These are phyloP conservation scores for Iphiclides podalirius DNA, from an alignment of 2,888 invertebrate genomes.

Conservation along the genomic window DNA sequence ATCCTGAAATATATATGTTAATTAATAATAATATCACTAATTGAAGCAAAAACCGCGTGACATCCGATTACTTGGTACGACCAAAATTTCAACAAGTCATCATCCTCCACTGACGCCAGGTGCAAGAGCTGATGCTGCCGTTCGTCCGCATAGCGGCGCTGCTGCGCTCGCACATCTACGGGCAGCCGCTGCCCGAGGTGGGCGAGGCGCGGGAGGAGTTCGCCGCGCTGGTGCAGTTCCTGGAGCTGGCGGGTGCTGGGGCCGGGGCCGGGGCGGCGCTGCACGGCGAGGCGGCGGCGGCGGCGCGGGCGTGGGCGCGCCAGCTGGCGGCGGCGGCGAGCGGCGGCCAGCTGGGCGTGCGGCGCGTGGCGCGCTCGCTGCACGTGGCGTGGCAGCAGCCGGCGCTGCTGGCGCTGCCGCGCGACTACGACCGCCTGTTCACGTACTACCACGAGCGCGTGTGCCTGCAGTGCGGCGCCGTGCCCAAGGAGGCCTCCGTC, in stretches of 20 bases:
- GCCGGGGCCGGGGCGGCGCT: conserved; percentile 32
- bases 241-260: conserved; percentile 79
- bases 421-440: conserved; percentile 91
- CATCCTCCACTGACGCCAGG: too few species aligned
- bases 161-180: conserved; percentile 90
- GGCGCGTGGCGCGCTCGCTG: conserved; percentile 85
- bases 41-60: too few species aligned
- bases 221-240: conserved; percentile 86
- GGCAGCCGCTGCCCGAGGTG: conserved; percentile 86
- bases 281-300: conserved; percentile 27
- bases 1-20: too few species aligned
- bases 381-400: conserved; percentile 91
- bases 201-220: conserved; percentile 85
- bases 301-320: conserved; percentile 51
- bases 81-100: too few species aligned
- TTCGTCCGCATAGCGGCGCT: conserved; percentile 91
- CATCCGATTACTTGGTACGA: too few species aligned
- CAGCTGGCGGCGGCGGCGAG: conserved; percentile 52
- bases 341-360: conserved; percentile 63
- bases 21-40: too few species aligned
- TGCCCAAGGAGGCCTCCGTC: conserved; percentile 92
- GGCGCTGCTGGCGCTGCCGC: conserved; percentile 89
- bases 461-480: conserved; percentile 92
- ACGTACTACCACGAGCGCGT: conserved; percentile 94
- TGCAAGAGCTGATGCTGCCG: conserved; percentile 90